Evolutionary conservation across 2,888 invertebrate species (phyloP).

Genomic region (Ceramica pisi): DNA sequence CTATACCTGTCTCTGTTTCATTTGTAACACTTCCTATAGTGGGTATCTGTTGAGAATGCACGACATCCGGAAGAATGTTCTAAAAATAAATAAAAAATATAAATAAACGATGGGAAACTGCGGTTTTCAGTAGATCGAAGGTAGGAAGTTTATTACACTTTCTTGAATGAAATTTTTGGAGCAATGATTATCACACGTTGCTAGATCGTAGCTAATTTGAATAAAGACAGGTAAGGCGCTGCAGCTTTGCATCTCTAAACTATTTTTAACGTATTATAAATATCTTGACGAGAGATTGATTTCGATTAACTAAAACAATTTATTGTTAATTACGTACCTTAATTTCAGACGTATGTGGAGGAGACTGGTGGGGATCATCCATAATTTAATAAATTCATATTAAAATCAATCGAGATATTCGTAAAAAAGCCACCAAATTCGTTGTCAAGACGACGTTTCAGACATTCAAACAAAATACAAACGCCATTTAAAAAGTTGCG

Average conservation of each 20-base stretch:
- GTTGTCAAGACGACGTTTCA: constrained; percentile 89
- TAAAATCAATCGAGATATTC: constrained; percentile 81
- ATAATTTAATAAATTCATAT: constrained; percentile 88
- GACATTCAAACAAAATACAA: constrained; percentile 84
- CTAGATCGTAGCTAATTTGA: constrained; percentile 53
- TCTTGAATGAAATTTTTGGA: constrained; percentile 52
- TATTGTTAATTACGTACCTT: constrained; percentile 77
- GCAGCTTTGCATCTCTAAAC: constrained; percentile 80
- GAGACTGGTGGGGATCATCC: constrained; percentile 84
- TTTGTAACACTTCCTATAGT: constrained; percentile 76
- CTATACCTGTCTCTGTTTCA: constrained; percentile 72
- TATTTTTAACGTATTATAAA: constrained; percentile 83
- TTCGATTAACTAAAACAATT: constrained; percentile 48
- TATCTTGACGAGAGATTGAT: constrained; percentile 73
- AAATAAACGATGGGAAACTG: constrained; percentile 72
- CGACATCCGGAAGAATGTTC: constrained; percentile 90
- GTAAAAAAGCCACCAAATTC: constrained; percentile 80
- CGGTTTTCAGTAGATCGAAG: constrained; percentile 47
- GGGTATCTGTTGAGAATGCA: constrained; percentile 88
- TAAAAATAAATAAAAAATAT: constrained; percentile 89
- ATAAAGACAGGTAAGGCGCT: constrained; percentile 68
- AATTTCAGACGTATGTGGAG: constrained; percentile 78
- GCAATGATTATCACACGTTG: constrained; percentile 7
- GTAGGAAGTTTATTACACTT: constrained; percentile 41
- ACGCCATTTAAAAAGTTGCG: constrained; percentile 73